Evolutionary conservation across 2,888 invertebrate species (phyloP), one percentile per base, ranked within the genome.

Genomic region (Blastobasis lacticolella): DNA sequence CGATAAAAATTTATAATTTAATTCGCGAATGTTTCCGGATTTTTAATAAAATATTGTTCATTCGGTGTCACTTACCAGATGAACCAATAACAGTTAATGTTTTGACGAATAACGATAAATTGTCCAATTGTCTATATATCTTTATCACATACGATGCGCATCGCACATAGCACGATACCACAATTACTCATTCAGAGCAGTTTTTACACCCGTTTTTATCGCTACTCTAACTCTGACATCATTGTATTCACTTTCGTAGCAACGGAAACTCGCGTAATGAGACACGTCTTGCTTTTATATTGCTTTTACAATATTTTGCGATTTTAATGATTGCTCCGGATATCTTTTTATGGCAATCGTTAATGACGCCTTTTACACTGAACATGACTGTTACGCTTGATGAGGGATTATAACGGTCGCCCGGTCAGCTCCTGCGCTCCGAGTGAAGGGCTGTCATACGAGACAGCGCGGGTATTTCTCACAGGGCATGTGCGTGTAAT

Each of bases 331-430:
- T 81, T 81, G 86, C 80, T 81, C 84, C 74, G 78, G 78, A 83
- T 75, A 73, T 81, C 86, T 85, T 86, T 84, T 85, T 81, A 86
- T 81, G 86, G 87, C 71, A 72, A 76, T 81, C 83, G 75, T 83
- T 87, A 87, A 88, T 85, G 84, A 87, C 82, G 81, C 79, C 75
- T 84, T 82, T 85, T 86, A 78, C 81, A 78, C 82, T 75, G 73
- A 72, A 78, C 78, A 74, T 78, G 48, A 48, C 48, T 48, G 81
- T 75, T 77, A 75, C 72, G 71, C 73, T 73, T 72, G 81, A 81
- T 80, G 86, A 80, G 78, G 82, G 81, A 83, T 84, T 82, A 80
- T 84, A 84, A 81, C 84, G 84, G 83, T 74, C 63, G 23, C 23
- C 23, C 23, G 23, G 23, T 23, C 23, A 23, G 23, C 23, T 23